Evolutionary conservation across 2,797 vertebrate genomes (phyloP), one percentile per base, ranked within the genome.

Genomic region (Varecia variegata): DNA sequence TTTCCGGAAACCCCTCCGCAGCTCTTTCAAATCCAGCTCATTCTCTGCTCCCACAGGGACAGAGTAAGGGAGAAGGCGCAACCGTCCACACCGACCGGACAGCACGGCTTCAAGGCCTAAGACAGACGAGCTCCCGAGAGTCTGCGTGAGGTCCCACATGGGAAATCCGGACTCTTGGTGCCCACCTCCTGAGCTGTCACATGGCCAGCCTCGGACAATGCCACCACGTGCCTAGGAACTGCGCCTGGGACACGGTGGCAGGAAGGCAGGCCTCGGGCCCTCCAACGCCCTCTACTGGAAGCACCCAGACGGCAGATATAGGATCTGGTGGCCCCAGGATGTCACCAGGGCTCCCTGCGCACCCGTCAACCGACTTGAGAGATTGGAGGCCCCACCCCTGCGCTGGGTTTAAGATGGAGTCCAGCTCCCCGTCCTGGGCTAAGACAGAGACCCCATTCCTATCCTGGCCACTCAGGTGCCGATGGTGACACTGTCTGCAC

Each of bases 401-500:
- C 30, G 2, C 60, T 62, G 60, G 58, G 60, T 17, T 62, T 62
- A 32, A 32, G 12, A n/a, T 1, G 5, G 73, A 74, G 73, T 32
- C 45, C 45, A 14, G 5, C 25, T 2, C 11, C 60, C 27, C 47
- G 12, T 12, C 58, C 18, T 12, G 11, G 56, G 14, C 30, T 62
- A 15, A 58, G 56, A 45, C 1, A 2, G 70, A 73, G 70, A 73
- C 70, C 25, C 35, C 18, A 32, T 3, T 20, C 58, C 17, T 45
- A 12, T 11, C 56, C 11, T 23, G 2, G 70, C 23, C 9, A 32
- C 35, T 6, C 0, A 11, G 20, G 21, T 21, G 84, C 25, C 1
- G 18, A 50, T 0, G 2, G 35, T 7, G 38, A 20, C 0, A 1
- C 23, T 0, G 0, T 2, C 30, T 47, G 43, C 62, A 35, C 62